Conservation (phyloP, 2,888 invertebrate genomes). For the Nomada goodeniana region DNA sequence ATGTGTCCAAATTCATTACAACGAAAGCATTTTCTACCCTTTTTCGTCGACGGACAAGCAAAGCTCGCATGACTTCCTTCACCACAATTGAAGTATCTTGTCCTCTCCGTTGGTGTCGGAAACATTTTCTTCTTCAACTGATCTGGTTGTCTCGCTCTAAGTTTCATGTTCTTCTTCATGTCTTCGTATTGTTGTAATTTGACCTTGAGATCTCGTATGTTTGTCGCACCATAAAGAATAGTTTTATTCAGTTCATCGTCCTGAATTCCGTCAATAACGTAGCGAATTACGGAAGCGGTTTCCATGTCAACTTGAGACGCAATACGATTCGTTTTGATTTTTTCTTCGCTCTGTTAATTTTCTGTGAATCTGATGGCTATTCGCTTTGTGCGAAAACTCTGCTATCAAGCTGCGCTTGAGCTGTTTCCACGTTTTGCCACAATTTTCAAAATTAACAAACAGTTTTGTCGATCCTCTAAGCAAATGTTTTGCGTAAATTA, state of each 20-base stretch:
- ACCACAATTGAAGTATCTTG: slow-evolving; percentile 25
- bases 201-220: slow-evolving; percentile 46
- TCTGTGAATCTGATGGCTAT: too few species aligned
- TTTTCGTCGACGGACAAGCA: not conserved
- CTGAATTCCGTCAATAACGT: slow-evolving; percentile 6
- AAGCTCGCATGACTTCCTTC: not conserved
- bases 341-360: not conserved
- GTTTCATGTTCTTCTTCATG: slow-evolving; percentile 38
- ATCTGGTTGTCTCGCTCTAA: slow-evolving; percentile 45
- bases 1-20: slow-evolving; percentile 21
- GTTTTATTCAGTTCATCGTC: slow-evolving; percentile 43
- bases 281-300: slow-evolving; percentile 25
- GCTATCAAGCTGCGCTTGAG: too few species aligned
- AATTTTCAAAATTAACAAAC: too few species aligned
- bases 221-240: slow-evolving; percentile 48
- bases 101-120: not conserved
- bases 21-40: not conserved
- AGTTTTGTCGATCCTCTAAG: too few species aligned
- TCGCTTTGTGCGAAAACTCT: too few species aligned
- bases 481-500: too few species aligned
- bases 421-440: too few species aligned
- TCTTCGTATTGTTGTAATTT: slow-evolving; percentile 39
- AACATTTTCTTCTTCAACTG: slow-evolving; percentile 17
- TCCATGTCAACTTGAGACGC: slow-evolving; percentile 47
- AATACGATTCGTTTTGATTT: slow-evolving; percentile 3